Conservation (phyloP, 2,797 vertebrate species). For the Dendrocincla tyrannina region DNA sequence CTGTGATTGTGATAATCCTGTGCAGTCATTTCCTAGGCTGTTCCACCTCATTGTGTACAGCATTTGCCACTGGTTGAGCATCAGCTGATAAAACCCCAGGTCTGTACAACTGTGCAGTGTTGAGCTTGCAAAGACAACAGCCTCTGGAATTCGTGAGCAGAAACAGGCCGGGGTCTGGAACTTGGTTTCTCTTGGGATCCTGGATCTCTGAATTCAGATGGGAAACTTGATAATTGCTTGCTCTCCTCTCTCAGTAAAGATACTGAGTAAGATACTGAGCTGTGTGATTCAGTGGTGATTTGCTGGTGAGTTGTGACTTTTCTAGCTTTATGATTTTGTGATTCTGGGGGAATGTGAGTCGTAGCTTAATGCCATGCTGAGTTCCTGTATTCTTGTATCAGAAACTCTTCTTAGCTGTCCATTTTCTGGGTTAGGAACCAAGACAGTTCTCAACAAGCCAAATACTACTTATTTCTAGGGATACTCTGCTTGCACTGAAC, state of each 20-base stretch:
- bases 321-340: not conserved
- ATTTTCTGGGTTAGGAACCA: not conserved
- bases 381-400: not conserved
- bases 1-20: not conserved
- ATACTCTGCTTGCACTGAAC: not conserved
- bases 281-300: not conserved
- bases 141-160: not conserved
- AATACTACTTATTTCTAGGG: not conserved
- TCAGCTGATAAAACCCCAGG: not conserved
- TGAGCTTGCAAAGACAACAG: not conserved
- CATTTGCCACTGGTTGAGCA: not conserved
- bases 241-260: not conserved
- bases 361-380: accelerated
- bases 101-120: accelerated
- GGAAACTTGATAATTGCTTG: not conserved
- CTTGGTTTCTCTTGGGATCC: not conserved
- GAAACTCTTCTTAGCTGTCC: not conserved
- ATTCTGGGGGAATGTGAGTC: not conserved
- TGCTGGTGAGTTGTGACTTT: not conserved
- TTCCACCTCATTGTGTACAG: not conserved
- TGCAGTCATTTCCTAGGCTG: not conserved
- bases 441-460: not conserved
- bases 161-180: not conserved
- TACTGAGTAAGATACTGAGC: not conserved
- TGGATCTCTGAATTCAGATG: not conserved